Evolutionary conservation across 2,797 vertebrate genomes (phyloP).

Genomic region (Pempheris klunzingeri): DNA sequence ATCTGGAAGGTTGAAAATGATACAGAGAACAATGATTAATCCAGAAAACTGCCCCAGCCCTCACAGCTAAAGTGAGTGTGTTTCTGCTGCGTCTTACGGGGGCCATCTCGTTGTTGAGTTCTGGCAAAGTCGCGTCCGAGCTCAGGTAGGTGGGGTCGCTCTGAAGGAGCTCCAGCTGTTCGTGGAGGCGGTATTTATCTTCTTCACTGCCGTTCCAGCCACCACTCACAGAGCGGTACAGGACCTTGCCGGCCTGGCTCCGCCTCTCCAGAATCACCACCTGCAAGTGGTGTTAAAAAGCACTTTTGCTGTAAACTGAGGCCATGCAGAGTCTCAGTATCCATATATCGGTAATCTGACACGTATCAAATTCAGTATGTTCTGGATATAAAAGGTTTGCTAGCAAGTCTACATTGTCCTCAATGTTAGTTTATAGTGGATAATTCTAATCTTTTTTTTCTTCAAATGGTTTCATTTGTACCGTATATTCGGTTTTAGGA

Average conservation of each 20-base stretch:
- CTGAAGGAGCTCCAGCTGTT: slow-evolving; percentile 92
- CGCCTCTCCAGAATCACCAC: slow-evolving; percentile 94
- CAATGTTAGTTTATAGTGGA: slow-evolving; percentile 1
- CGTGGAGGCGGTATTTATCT: slow-evolving; percentile 89
- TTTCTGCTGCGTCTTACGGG: slow-evolving; percentile 84
- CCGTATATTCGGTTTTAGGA: background rate
- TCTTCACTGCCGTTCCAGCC: slow-evolving; percentile 94
- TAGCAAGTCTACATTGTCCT: slow-evolving; percentile 19
- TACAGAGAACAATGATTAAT: slow-evolving; percentile 8
- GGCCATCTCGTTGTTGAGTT: slow-evolving; percentile 94
- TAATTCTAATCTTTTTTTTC: background rate
- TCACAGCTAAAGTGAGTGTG: background rate
- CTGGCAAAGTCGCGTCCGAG: slow-evolving; percentile 88
- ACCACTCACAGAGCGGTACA: slow-evolving; percentile 88
- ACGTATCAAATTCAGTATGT: slow-evolving; percentile 27
- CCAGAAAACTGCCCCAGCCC: background rate
- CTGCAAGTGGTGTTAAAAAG: slow-evolving; percentile 75
- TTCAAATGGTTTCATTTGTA: background rate
- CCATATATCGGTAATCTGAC: slow-evolving; percentile 36
- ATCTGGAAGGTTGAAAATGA: slow-evolving; percentile 79
- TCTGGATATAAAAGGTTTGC: slow-evolving; percentile 1
- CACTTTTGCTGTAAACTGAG: slow-evolving; percentile 44
- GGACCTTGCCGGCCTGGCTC: slow-evolving; percentile 87
- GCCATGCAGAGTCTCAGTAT: background rate
- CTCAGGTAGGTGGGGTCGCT: slow-evolving; percentile 90